Percentiles rank a stretch among this genome's conserved stretches.
phyloP scores from a whole-genome alignment of 2,113 vertebrate genomes.

The Clinocottus analis region DNA sequence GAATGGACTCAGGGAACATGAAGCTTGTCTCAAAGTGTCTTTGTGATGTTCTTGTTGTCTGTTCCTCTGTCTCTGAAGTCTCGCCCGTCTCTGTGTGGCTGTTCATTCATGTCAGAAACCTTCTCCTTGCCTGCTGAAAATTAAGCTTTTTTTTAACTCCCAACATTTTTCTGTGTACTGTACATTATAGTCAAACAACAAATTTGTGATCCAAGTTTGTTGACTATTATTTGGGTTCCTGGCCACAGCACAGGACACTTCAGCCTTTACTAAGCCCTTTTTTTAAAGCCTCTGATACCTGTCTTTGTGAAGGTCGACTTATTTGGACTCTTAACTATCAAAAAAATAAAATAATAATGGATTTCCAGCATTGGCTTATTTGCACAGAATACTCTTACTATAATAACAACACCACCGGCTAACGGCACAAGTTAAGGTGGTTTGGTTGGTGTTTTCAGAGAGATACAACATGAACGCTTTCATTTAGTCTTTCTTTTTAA shows the following conservation, averaged over 20 bases:
- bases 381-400: background rate
- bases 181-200: background rate
- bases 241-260: constrained; percentile 4
- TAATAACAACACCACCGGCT: background rate
- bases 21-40: background rate
- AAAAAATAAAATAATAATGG: background rate
- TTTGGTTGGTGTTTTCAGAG: too few relatives aligned
- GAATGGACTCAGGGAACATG: background rate
- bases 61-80: background rate
- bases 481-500: background rate
- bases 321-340: background rate
- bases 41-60: background rate
- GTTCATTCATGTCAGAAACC: background rate
- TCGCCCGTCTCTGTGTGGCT: background rate
- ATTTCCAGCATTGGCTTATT: background rate
- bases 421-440: background rate
- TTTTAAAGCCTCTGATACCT: background rate
- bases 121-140: constrained; percentile 4
- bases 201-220: background rate
- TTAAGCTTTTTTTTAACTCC: background rate
- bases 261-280: background rate
- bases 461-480: background rate
- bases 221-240: background rate
- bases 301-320: constrained; percentile 3
- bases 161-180: background rate